A percentile compares a stretch with the other conserved stretches of the same genome.
Conservation (phyloP, 1,140 invertebrate genomes). For the Gryon sp. region DNA sequence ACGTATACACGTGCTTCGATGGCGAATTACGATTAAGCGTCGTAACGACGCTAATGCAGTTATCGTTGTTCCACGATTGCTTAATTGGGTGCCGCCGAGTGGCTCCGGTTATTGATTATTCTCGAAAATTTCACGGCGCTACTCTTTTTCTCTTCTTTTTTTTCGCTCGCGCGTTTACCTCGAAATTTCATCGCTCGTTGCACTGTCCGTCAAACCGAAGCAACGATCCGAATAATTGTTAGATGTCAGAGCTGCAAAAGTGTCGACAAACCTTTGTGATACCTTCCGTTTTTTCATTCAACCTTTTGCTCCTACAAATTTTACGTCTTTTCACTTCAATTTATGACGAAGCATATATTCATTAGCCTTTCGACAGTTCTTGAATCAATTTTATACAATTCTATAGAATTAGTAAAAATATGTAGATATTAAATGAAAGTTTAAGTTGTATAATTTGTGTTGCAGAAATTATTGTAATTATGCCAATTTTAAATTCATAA, state of each 20-base stretch:
- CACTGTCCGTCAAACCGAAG: slow-evolving; percentile 40
- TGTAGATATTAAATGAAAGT: too few species aligned
- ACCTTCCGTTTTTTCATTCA: slow-evolving; percentile 22
- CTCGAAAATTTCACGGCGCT: slow-evolving; percentile 50
- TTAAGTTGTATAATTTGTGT: too few species aligned
- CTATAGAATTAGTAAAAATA: too few species aligned
- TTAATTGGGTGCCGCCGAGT: slow-evolving; percentile 49
- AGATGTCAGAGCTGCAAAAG: slow-evolving; percentile 43
- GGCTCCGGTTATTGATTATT: slow-evolving; percentile 54
- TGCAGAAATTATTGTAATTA: too few species aligned
- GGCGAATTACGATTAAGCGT: slow-evolving; percentile 38
- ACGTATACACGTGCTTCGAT: slow-evolving; percentile 37
- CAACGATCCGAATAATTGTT: slow-evolving; percentile 52
- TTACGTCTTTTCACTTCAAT: background rate
- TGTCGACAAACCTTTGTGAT: slow-evolving; percentile 28
- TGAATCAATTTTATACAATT: too few species aligned
- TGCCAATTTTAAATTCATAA: too few species aligned
- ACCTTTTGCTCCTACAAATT: background rate
- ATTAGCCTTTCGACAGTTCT: too few species aligned
- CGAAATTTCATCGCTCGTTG: slow-evolving; percentile 53
- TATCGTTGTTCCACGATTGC: slow-evolving; percentile 52
- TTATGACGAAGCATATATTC: too few species aligned
- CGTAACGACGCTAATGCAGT: slow-evolving; percentile 41
- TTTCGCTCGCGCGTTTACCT: too few species aligned
- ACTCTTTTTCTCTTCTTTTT: too few species aligned